A percentile compares a stretch with the other conserved stretches of the same genome.
Conservation (phyloP, 2,797 vertebrate species). For the Philypnodon macrostomus region DNA sequence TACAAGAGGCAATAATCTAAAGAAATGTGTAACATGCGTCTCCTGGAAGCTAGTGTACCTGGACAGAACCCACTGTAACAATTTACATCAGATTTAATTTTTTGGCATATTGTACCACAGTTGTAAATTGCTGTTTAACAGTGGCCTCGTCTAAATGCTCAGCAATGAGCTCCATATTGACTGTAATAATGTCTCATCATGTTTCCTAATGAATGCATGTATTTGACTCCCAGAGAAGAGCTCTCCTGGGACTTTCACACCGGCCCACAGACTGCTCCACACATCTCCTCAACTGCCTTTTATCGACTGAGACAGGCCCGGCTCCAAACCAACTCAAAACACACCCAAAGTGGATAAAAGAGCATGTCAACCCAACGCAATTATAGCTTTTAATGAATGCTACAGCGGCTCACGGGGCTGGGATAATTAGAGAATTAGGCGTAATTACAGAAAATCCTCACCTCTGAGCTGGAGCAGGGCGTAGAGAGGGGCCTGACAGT, state of each 20-base stretch:
- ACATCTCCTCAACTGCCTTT: slow-evolving; percentile 65
- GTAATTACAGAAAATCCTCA: slow-evolving; percentile 70
- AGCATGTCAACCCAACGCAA: slow-evolving; percentile 74
- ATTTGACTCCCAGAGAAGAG: no score
- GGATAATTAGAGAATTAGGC: slow-evolving; percentile 76
- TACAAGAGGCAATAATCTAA: no score
- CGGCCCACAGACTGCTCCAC: slow-evolving; percentile 21
- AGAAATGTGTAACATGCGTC: no score
- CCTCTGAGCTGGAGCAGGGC: slow-evolving; percentile 38
- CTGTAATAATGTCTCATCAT: no score
- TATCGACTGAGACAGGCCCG: slow-evolving; percentile 66
- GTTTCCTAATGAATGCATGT: not conserved
- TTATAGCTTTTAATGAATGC: slow-evolving; percentile 78
- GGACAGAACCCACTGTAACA: no score
- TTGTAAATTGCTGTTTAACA: no score
- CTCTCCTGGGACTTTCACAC: not conserved
- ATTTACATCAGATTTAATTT: no score
- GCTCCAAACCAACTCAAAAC: slow-evolving; percentile 46
- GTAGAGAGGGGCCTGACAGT: slow-evolving; percentile 30
- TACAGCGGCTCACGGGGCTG: slow-evolving; percentile 58
- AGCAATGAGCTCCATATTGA: no score
- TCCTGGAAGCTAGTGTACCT: no score
- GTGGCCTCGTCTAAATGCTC: slow-evolving; percentile 6
- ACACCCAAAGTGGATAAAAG: slow-evolving; percentile 65
- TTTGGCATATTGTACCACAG: no score